These are phyloP conservation scores for Diabrotica undecimpunctata DNA, from an alignment of 1,140 invertebrate genomes.

Conservation along the genomic window DNA sequence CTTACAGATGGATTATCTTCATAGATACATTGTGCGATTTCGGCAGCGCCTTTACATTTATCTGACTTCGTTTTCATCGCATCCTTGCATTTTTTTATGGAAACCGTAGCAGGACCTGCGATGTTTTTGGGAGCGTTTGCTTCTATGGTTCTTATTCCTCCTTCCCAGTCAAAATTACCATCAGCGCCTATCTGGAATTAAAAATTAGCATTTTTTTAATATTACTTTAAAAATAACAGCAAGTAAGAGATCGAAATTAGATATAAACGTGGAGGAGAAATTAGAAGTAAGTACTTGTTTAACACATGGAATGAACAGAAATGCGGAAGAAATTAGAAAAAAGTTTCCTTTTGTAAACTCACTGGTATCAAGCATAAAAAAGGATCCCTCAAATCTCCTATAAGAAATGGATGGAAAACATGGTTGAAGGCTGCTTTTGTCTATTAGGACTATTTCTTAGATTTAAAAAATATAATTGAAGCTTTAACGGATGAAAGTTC, in stretches of 20 bases:
- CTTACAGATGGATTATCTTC: conserved; percentile 12
- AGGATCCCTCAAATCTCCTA: no score
- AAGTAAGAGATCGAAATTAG: neutral
- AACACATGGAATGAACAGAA: neutral
- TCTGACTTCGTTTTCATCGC: conserved; percentile 18
- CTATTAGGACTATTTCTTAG: no score
- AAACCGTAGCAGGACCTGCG: conserved; percentile 16
- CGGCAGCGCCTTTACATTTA: conserved; percentile 12
- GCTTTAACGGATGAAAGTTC: no score
- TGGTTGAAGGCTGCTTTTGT: no score
- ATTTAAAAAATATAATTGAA: no score
- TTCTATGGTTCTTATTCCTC: conserved; percentile 26
- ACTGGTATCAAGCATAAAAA: neutral
- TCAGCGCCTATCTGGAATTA: conserved; percentile 25
- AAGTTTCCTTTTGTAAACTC: neutral
- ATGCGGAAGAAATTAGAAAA: neutral
- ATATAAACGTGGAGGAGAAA: no score
- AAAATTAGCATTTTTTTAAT: neutral
- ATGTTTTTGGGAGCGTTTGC: conserved; percentile 28
- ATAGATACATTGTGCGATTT: conserved; percentile 16
- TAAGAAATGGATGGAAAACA: no score
- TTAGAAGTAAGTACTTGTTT: neutral
- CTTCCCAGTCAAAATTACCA: conserved; percentile 35
- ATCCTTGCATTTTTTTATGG: conserved; percentile 33
- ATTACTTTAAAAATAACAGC: neutral